Conservation (phyloP, 2,113 vertebrate species). For the Chamaea fasciata region DNA sequence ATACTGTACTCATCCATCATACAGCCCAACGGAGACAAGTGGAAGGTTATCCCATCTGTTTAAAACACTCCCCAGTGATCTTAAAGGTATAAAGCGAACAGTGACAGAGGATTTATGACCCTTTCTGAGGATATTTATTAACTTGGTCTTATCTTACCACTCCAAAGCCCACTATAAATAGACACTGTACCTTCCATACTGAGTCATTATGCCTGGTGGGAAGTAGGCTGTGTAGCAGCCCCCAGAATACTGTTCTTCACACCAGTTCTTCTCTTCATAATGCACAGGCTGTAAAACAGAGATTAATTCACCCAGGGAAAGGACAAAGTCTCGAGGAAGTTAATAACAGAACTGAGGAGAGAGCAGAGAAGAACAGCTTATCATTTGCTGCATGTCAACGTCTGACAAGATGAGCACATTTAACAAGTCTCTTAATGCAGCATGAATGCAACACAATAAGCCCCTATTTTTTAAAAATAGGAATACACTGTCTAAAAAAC, state of each 20-base stretch:
- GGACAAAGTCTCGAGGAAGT: not conserved
- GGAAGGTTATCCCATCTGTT: not conserved
- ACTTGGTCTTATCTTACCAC: not conserved
- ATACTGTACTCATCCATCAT: not conserved
- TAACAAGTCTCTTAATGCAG: not conserved
- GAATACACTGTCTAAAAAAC: not conserved
- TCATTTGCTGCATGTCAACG: not conserved
- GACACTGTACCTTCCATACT: slow-evolving; percentile 85
- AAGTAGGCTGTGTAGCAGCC: slow-evolving; percentile 95
- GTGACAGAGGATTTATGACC: slow-evolving; percentile 37
- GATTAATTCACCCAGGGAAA: slow-evolving; percentile 1
- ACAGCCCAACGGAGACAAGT: not conserved
- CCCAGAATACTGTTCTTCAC: slow-evolving; percentile 95
- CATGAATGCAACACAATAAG: not conserved
- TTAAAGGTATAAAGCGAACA: not conserved
- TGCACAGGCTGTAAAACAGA: slow-evolving; percentile 84
- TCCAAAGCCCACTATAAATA: not conserved
- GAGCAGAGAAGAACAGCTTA: not conserved
- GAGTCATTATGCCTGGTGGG: slow-evolving; percentile 92
- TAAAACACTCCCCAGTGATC: not conserved
- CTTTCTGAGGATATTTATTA: slow-evolving; percentile 40
- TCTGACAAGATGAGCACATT: not conserved
- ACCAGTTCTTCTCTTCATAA: slow-evolving; percentile 99
- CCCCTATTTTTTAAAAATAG: not conserved
- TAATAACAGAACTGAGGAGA: not conserved